A percentile compares a stretch with the other conserved stretches of the same genome.
These are phyloP conservation scores for Novumbra hubbsi DNA, from an alignment of 2,797 vertebrate genomes.

Conservation along the genomic window DNA sequence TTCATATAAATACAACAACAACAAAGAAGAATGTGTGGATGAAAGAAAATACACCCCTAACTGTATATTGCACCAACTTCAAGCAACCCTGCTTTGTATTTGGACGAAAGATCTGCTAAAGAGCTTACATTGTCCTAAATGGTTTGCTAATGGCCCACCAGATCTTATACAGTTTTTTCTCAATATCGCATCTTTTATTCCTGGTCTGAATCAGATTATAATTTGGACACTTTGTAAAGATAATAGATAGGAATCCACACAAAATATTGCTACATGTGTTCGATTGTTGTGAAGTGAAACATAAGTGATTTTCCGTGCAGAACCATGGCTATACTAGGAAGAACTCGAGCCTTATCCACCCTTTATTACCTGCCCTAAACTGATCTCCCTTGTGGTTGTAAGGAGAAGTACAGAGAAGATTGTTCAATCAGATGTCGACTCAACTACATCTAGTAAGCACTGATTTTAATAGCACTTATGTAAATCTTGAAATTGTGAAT, in stretches of 20 bases:
- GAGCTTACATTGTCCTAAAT: conserved; percentile 31
- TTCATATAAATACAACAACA: too few species aligned
- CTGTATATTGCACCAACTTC: background rate
- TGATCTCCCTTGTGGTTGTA: conserved; percentile 4
- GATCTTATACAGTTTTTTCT: conserved; percentile 38
- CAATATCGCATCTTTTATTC: conserved; percentile 41
- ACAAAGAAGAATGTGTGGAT: background rate
- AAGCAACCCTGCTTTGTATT: conserved; percentile 11
- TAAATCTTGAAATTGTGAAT: conserved; percentile 12
- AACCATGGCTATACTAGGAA: background rate
- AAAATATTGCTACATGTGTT: background rate
- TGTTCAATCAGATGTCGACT: conserved; percentile 5
- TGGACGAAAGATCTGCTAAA: conserved; percentile 33
- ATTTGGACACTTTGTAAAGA: background rate
- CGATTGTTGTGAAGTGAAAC: background rate
- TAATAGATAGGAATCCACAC: background rate
- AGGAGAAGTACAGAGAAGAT: background rate
- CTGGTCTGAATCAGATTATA: background rate
- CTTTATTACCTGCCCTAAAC: background rate
- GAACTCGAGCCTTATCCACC: conserved; percentile 31
- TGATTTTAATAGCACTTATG: conserved; percentile 39
- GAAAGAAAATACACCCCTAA: background rate
- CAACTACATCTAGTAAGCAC: background rate
- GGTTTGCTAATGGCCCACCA: conserved; percentile 14
- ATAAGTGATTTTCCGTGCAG: background rate